Evolutionary conservation across 1,140 invertebrate species (phyloP).

Genomic region (Meloidogyne floridensis): DNA sequence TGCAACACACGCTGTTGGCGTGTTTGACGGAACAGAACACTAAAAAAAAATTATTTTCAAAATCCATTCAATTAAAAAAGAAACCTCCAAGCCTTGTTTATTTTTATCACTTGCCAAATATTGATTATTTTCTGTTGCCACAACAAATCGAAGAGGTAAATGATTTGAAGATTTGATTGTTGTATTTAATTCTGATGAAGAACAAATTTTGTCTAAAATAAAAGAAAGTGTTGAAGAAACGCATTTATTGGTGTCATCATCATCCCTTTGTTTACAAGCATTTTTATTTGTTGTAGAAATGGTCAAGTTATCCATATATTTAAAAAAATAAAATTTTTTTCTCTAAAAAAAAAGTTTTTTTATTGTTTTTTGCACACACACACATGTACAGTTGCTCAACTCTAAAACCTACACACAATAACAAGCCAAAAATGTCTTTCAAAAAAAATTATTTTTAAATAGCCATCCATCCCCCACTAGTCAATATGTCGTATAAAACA

Average conservation of each 20-base stretch:
- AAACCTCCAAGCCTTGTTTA: constrained; percentile 2
- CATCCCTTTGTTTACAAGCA: too few relatives aligned
- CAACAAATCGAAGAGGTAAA: not conserved
- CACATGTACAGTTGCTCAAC: not conserved
- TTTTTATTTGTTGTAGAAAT: too few relatives aligned
- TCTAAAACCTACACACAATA: not conserved
- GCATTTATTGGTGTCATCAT: too few relatives aligned
- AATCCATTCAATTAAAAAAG: not conserved
- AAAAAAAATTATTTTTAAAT: not conserved
- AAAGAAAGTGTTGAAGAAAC: not conserved
- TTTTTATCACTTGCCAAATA: not conserved
- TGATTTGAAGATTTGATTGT: not conserved
- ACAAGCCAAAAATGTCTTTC: not conserved
- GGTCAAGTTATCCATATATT: too few relatives aligned
- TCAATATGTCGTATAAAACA: not conserved
- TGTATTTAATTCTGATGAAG: not conserved
- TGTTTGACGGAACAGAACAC: too few relatives aligned
- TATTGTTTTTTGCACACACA: not conserved
- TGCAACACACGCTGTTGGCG: too few relatives aligned
- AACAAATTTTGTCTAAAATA: constrained; percentile 1
- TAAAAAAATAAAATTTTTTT: too few relatives aligned
- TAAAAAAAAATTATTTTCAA: not conserved
- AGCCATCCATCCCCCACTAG: too few relatives aligned
- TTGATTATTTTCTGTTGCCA: not conserved
- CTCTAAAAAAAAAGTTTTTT: not conserved